Evolutionary conservation across 2,113 vertebrate genomes (phyloP).

Genomic region (Tangachromis dhanisi): DNA sequence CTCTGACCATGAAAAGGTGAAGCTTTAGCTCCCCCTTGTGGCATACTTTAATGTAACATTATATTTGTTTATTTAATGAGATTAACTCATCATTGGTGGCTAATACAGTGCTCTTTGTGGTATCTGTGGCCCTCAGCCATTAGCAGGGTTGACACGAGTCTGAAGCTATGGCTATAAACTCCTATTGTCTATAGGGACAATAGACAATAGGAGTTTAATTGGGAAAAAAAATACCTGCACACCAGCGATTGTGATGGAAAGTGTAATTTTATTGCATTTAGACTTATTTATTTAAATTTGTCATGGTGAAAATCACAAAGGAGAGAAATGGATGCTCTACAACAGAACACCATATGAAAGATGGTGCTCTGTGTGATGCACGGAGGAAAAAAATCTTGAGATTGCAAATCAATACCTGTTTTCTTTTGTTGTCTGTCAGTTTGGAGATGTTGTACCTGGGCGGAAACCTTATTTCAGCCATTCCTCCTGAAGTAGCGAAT

Average conservation of each 20-base stretch:
- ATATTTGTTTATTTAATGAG: not conserved
- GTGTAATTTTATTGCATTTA: not conserved
- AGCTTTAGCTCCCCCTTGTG: slow-evolving; percentile 35
- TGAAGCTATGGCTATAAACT: not conserved
- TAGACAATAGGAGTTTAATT: not conserved
- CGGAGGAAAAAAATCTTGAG: not conserved
- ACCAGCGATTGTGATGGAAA: not conserved
- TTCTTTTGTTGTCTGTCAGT: slow-evolving; percentile 61
- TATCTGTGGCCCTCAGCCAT: not conserved
- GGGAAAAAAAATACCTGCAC: not conserved
- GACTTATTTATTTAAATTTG: not conserved
- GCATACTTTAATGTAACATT: not conserved
- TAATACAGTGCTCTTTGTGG: not conserved
- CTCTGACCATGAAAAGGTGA: not conserved
- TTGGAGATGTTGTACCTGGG: slow-evolving; percentile 95
- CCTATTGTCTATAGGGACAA: not conserved
- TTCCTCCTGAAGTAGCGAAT: slow-evolving; percentile 91
- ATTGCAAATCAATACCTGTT: not conserved
- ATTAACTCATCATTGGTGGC: not conserved
- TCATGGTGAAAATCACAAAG: not conserved
- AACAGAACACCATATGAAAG: not conserved
- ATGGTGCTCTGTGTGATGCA: not conserved
- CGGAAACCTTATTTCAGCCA: slow-evolving; percentile 91
- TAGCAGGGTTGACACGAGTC: not conserved
- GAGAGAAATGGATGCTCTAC: not conserved